These are phyloP conservation scores for Drosophila chauvacae DNA, from an alignment of 1,140 invertebrate species.

Conservation along the genomic window DNA sequence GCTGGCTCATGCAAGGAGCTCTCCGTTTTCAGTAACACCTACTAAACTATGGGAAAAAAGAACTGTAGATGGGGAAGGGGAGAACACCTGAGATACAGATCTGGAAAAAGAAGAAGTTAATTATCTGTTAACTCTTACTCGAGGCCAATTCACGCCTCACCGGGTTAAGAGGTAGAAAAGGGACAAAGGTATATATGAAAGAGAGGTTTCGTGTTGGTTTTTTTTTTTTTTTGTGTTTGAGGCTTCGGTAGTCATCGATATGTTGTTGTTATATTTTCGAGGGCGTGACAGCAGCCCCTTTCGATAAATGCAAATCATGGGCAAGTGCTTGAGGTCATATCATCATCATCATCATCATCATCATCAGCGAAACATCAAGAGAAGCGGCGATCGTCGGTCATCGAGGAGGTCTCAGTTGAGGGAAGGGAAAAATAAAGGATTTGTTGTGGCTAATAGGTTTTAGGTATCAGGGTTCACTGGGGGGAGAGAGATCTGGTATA, in stretches of 20 bases:
- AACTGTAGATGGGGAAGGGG: constrained; percentile 3
- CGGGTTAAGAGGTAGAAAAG: neutral
- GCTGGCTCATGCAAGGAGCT: constrained; percentile 68
- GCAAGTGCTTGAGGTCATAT: constrained; percentile 34
- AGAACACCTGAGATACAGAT: constrained; percentile 29
- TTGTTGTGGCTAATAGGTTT: constrained; percentile 8
- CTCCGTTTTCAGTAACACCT: constrained; percentile 60
- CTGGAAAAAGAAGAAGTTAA: constrained; percentile 59
- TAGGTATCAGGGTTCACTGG: neutral
- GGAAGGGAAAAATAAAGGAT: constrained; percentile 6
- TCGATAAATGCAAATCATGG: constrained; percentile 54
- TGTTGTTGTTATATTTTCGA: constrained; percentile 10
- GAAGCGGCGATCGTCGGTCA: constrained; percentile 21
- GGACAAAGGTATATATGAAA: neutral
- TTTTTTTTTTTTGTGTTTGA: neutral
- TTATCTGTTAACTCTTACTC: constrained; percentile 75
- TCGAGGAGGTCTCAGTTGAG: neutral
- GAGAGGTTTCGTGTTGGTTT: neutral
- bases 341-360: constrained; percentile 13
- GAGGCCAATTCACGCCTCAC: constrained; percentile 63
- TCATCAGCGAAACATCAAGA: neutral
- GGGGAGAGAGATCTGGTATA: too few relatives aligned
- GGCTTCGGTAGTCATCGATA: constrained; percentile 49
- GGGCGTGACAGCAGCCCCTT: constrained; percentile 34
- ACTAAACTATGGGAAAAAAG: constrained; percentile 70